Base-by-base conservation (phyloP, 2,113 vertebrate genomes). In the Rhinolophus sinicus region DNA sequence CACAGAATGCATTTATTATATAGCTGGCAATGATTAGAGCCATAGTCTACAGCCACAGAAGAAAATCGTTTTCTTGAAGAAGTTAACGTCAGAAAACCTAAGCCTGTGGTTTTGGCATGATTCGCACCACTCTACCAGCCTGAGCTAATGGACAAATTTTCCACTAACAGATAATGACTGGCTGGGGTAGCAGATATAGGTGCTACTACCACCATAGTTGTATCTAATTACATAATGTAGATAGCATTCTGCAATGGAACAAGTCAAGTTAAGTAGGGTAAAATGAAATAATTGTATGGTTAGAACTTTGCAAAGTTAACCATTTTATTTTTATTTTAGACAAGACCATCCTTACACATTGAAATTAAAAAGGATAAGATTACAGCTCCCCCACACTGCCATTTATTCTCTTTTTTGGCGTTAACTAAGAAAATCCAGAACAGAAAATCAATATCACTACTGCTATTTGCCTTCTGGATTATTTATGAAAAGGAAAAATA, bases 241-340 rank as follows among this genome's bases (percentile, higher is more conserved):
- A 88, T 28, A 40, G 3, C 1, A 30, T 50, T 76, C 62, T 19
- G 18, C 47, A 88, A 38, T 44, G 35, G 16, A 64, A 69, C 62
- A 22, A 82, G 9, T 88, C 22, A 26, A 83, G 12, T 44, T 83
- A 70, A 78, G 40, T 3, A 56, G 22, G 11, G 26, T 44, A 86
- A 94, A 69, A 50, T n/a, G 35, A 88, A 35, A 15, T 38, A 65
- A 60, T 72, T 73, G 76, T 40, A 35, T 52, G 14, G 52, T 24
- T 65, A 72, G 35, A 93, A 64, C 15, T 87, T 40, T 76, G 69
- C 8, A 62, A 44, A 77, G 26, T 82, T 89, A 52, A 65, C n/a
- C 35, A n/a, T 82, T 94, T 75, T 38, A 64, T 90, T 75, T 86
- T 95, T 40, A 58, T 64, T 77, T 92, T 62, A n/a, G 16, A 54